A percentile compares a stretch with the other conserved stretches of the same genome.
Evolutionary conservation across 2,888 invertebrate genomes (phyloP).

Genomic region (Tubulanus polymorphus): DNA sequence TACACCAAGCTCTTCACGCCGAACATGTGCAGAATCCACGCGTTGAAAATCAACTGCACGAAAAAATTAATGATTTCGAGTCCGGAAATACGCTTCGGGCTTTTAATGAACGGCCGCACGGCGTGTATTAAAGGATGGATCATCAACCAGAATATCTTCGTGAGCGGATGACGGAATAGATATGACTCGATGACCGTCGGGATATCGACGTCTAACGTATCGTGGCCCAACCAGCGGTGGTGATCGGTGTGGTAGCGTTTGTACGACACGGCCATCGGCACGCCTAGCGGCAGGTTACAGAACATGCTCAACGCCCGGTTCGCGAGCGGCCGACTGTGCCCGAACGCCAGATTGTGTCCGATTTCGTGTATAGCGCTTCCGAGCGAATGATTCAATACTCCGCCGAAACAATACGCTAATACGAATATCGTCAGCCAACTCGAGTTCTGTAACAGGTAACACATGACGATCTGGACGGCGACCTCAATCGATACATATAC

Average conservation of each 20-base stretch:
- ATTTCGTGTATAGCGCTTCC: conserved; percentile 53
- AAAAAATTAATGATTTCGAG: conserved; percentile 45
- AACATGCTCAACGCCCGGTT: conserved; percentile 46
- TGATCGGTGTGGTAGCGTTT: conserved; percentile 53
- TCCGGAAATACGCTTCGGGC: conserved; percentile 41
- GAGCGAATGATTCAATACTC: conserved; percentile 48
- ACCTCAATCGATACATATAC: conserved; percentile 37
- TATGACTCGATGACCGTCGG: conserved; percentile 47
- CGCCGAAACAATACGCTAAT: conserved; percentile 41
- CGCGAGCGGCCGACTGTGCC: conserved; percentile 38
- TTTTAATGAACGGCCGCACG: conserved; percentile 48
- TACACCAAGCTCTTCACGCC: conserved; percentile 44
- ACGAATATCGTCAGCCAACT: conserved; percentile 38
- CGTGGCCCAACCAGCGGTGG: conserved; percentile 48
- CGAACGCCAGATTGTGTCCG: conserved; percentile 52
- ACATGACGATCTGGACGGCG: conserved; percentile 33
- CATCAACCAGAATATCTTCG: conserved; percentile 49
- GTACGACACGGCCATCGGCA: conserved; percentile 52
- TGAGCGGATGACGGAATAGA: conserved; percentile 45
- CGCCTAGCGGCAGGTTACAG: conserved; percentile 47
- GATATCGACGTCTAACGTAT: conserved; percentile 50
- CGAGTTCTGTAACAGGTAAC: conserved; percentile 34
- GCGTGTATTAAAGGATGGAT: conserved; percentile 48
- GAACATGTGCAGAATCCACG: conserved; percentile 31
- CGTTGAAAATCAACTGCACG: conserved; percentile 37